phyloP scores from a whole-genome alignment of 1,140 invertebrate species.

The Panagrolaimus sp. region DNA sequence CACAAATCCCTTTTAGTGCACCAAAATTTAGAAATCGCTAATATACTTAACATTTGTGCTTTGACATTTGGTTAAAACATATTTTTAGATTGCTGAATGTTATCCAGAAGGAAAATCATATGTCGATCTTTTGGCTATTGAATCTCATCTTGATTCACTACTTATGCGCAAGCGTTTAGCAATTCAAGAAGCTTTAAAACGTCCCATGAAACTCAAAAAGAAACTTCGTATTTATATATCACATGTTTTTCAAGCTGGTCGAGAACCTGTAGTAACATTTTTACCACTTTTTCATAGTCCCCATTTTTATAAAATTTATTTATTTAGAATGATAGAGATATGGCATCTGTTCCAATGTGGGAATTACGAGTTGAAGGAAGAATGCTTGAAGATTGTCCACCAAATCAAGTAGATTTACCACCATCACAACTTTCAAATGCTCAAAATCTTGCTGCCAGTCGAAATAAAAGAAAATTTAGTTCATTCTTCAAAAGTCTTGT shows the following conservation, averaged over 20 bases:
- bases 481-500: conserved; percentile 99
- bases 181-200: conserved; percentile 92
- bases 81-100: background rate
- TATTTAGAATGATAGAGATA: conserved; percentile 65
- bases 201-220: conserved; percentile 81
- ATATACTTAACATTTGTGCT: too few species aligned
- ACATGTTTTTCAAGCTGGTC: conserved; percentile 94
- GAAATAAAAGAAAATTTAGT: conserved; percentile 88
- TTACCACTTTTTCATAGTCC: background rate
- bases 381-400: conserved; percentile 77
- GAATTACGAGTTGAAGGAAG: conserved; percentile 93
- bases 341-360: conserved; percentile 77
- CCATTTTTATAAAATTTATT: conserved; percentile 66
- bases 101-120: conserved; percentile 83
- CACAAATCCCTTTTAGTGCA: too few species aligned
- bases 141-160: conserved; percentile 90
- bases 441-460: background rate
- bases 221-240: conserved; percentile 98
- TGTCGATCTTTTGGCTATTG: conserved; percentile 92
- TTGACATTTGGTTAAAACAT: too few species aligned
- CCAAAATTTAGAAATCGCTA: too few species aligned
- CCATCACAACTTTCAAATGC: conserved; percentile 10
- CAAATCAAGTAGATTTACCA: conserved; percentile 4
- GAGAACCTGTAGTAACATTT: conserved; percentile 63
- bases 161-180: conserved; percentile 97